Conservation (phyloP, 2,113 vertebrate genomes). For the Corythornis madagascariensis region DNA sequence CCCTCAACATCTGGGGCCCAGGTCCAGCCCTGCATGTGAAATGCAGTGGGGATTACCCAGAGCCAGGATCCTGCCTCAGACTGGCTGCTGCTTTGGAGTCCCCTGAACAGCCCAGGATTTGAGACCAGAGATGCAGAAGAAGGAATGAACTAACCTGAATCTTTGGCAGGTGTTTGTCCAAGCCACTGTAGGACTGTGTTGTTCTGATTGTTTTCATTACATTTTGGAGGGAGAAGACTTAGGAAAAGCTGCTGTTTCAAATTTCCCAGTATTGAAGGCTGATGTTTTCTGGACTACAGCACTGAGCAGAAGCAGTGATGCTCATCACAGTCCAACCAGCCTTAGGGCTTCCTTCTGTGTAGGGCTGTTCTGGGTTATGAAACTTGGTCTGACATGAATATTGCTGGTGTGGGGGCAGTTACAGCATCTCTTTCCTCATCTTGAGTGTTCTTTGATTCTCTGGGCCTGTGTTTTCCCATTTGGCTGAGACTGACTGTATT, state of each 20-base stretch:
- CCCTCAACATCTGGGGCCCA: neutral
- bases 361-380: neutral
- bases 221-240: neutral
- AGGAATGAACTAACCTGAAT: neutral
- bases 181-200: neutral
- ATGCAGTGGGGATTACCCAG: neutral
- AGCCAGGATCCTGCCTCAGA: neutral
- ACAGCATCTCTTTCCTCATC: neutral
- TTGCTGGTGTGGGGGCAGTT: neutral
- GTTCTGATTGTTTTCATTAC: neutral
- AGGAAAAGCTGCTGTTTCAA: neutral
- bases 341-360: neutral
- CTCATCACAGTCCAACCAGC: neutral
- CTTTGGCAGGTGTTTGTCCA: neutral
- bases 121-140: neutral
- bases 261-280: neutral
- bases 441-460: neutral
- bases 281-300: neutral
- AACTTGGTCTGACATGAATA: neutral
- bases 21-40: neutral
- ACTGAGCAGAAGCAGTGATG: neutral
- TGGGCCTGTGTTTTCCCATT: neutral
- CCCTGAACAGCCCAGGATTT: neutral
- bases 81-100: neutral
- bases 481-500: neutral